A percentile compares a stretch with the other conserved stretches of the same genome.
Evolutionary conservation across 2,797 vertebrate genomes (phyloP).

Genomic region (Microchirus variegatus): DNA sequence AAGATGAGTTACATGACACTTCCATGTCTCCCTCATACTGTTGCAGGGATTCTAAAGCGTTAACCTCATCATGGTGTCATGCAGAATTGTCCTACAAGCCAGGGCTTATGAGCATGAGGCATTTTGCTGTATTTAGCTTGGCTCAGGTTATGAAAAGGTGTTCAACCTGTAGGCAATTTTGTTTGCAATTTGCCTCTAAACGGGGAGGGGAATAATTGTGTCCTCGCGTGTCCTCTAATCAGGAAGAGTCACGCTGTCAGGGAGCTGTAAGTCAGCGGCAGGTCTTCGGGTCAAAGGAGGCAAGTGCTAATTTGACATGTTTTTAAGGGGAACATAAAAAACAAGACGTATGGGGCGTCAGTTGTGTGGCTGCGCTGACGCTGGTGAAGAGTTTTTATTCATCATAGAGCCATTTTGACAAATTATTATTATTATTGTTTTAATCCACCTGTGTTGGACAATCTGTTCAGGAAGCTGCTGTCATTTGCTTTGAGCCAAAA

Average conservation of each 20-base stretch:
- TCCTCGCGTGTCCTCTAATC: slow-evolving; percentile 29
- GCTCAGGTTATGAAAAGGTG: slow-evolving; percentile 36
- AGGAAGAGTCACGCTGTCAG: slow-evolving; percentile 11
- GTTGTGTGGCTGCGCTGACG: neutral
- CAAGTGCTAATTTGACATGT: slow-evolving; percentile 2
- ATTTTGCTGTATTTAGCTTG: slow-evolving; percentile 45
- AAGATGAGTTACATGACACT: neutral
- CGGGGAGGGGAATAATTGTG: slow-evolving; percentile 1
- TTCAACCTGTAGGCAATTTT: slow-evolving; percentile 36
- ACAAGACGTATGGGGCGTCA: slow-evolving; percentile 3
- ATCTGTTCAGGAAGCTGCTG: slow-evolving; percentile 18
- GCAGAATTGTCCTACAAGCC: slow-evolving; percentile 28
- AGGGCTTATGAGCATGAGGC: slow-evolving; percentile 14
- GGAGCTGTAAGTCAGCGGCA: slow-evolving; percentile 26
- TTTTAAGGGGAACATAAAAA: neutral
- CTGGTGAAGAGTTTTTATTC: neutral
- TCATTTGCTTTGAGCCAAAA: slow-evolving; percentile 22
- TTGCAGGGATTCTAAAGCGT: slow-evolving; percentile 13
- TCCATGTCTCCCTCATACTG: neutral
- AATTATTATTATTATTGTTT: neutral
- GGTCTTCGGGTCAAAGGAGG: slow-evolving; percentile 8
- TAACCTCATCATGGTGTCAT: slow-evolving; percentile 19
- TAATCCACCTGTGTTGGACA: slow-evolving; percentile 26
- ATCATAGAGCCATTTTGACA: neutral
- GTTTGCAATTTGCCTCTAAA: slow-evolving; percentile 20